Evolutionary conservation across 2,888 invertebrate species (phyloP), one percentile per base, ranked within the genome.

Genomic region (Cylindroiulus punctatus): DNA sequence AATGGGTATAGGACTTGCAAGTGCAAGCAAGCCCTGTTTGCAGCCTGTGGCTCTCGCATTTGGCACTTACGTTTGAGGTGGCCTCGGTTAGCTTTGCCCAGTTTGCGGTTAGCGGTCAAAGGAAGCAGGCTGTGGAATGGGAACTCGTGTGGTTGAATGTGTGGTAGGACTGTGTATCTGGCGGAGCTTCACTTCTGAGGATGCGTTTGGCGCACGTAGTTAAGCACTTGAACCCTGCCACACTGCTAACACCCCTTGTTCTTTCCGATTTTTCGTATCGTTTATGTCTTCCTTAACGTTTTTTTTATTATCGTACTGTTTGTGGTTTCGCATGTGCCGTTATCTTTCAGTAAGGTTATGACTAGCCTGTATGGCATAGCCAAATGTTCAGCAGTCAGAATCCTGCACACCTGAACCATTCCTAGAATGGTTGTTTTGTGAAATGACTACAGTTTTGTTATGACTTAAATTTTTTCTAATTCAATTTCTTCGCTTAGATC

Each of bases 51-150:
- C 26, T 22, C 65, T 12, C 12, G 65, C 65, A 65, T 65, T 65
- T 65, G 65, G 65, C 26, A 30, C 76, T 26, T 76, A 26, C 22
- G 57, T 76, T 76, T 26, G 76, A 76, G 76, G 26, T 76, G 76
- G 30, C 12, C 14, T 30, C 76, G 14, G 14, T 76, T 14, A 30
- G 76, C 76, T 76, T 76, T 76, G 30, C 76, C 76, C 76, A 26
- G 76, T 76, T 76, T 76, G 30, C 3, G 76, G 76, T 30, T 30
- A 30, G 12, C 3, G 76, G 30, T 0, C 30, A 76, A 76, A 76
- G 76, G 76, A 76, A 76, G 76, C 17, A 8, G 76, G 76, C 30
- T 76, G 14, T 76, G 76, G 76, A 76, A 76, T 76, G 76, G 76
- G 76, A 76, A 76, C 76, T 76, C 30, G 2, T 76, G 30, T 76